These are phyloP conservation scores for Lordiphosa andalusiaca DNA, from an alignment of 2,888 invertebrate species.

Conservation along the genomic window DNA sequence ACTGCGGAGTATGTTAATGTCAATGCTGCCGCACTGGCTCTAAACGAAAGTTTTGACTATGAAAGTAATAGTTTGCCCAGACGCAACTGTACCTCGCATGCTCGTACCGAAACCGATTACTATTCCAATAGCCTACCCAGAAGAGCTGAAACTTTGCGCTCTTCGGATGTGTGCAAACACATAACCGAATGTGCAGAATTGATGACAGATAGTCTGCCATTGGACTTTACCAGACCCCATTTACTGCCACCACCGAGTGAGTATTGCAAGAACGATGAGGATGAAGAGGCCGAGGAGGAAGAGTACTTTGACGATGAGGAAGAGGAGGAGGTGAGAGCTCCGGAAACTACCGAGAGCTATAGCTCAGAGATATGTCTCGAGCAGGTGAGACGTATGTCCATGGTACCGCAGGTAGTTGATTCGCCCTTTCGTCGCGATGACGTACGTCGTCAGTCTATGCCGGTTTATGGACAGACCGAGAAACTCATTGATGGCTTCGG, in stretches of 20 bases:
- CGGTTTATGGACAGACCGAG: slow-evolving; percentile 73
- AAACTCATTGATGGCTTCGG: slow-evolving; percentile 72
- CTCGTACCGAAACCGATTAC: slow-evolving; percentile 76
- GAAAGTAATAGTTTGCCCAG: slow-evolving; percentile 80
- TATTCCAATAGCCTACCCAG: slow-evolving; percentile 79
- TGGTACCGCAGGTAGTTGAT: slow-evolving; percentile 57
- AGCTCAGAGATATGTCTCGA: slow-evolving; percentile 60
- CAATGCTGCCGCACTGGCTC: slow-evolving; percentile 58
- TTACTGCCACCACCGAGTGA: slow-evolving; percentile 67
- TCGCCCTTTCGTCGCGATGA: slow-evolving; percentile 74
- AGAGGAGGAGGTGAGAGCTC: slow-evolving; percentile 45
- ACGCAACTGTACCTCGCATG: slow-evolving; percentile 77
- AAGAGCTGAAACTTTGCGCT: slow-evolving; percentile 71
- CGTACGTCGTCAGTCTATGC: slow-evolving; percentile 75
- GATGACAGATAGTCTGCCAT: slow-evolving; percentile 62
- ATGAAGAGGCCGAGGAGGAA: slow-evolving; percentile 59
- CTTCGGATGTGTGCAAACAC: slow-evolving; percentile 77
- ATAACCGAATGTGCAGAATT: slow-evolving; percentile 79
- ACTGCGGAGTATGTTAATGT: slow-evolving; percentile 68
- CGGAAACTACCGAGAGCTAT: slow-evolving; percentile 63
- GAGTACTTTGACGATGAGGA: slow-evolving; percentile 59
- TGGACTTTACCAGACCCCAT: slow-evolving; percentile 72
- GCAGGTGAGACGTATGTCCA: slow-evolving; percentile 65
- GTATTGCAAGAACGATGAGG: slow-evolving; percentile 65
- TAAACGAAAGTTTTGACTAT: slow-evolving; percentile 76